These are phyloP conservation scores for Amniataba percoides DNA, from an alignment of 2,797 vertebrate species.

Conservation along the genomic window DNA sequence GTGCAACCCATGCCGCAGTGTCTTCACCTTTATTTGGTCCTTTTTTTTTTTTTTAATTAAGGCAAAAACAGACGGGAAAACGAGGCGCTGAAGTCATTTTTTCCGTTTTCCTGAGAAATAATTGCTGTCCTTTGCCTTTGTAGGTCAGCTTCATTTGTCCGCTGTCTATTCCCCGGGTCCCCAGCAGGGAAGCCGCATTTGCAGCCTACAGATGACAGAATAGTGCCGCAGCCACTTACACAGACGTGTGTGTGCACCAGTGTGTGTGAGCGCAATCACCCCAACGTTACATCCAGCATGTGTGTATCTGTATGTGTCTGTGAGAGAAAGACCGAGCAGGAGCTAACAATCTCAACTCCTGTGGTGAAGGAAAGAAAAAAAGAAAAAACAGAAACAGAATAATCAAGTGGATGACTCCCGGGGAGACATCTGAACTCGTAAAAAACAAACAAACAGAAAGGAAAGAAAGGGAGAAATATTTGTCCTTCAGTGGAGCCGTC, in stretches of 20 bases:
- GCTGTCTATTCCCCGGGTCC: slow-evolving; percentile 64
- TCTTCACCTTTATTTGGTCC: slow-evolving; percentile 51
- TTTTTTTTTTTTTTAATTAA: slow-evolving; percentile 51
- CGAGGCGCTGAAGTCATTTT: slow-evolving; percentile 19
- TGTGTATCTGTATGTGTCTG: slow-evolving; percentile 4
- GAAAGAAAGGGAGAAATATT: slow-evolving; percentile 41
- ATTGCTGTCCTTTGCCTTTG: slow-evolving; percentile 80
- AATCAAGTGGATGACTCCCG: slow-evolving; percentile 69
- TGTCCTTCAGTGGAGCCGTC: slow-evolving; percentile 53
- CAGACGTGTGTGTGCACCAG: slow-evolving; percentile 29
- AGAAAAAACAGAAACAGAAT: slow-evolving; percentile 48
- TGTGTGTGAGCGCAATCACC: slow-evolving; percentile 26
- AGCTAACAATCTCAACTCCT: slow-evolving; percentile 73
- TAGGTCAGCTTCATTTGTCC: slow-evolving; percentile 82
- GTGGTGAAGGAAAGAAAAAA: slow-evolving; percentile 39
- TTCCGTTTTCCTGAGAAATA: slow-evolving; percentile 65
- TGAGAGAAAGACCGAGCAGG: slow-evolving; percentile 22
- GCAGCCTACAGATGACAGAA: slow-evolving; percentile 75
- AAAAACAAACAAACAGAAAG: slow-evolving; percentile 65
- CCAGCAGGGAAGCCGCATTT: slow-evolving; percentile 75
- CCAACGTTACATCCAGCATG: slow-evolving; percentile 28
- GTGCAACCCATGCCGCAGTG: neutral
- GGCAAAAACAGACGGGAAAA: slow-evolving; percentile 37
- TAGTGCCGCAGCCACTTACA: slow-evolving; percentile 67
- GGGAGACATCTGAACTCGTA: slow-evolving; percentile 61